Percentiles rank a stretch among this genome's conserved stretches.
Evolutionary conservation across 2,113 vertebrate species (phyloP).

Genomic region (Lamprologus sp.): DNA sequence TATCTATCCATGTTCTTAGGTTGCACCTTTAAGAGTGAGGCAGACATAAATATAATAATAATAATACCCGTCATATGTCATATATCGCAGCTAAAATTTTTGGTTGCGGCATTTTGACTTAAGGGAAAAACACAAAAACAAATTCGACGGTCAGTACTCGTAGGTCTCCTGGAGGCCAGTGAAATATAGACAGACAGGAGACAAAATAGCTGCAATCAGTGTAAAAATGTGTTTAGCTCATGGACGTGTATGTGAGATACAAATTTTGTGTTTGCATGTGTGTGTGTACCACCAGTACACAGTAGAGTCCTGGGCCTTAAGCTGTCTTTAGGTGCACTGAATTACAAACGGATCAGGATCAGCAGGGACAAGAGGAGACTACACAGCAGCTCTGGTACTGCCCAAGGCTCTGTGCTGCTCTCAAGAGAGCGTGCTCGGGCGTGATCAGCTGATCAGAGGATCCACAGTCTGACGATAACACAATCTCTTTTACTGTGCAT

Average conservation of each 20-base stretch:
- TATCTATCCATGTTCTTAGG: not conserved
- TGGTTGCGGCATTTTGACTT: fast-evolving
- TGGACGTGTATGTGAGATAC: not conserved
- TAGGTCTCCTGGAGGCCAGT: not conserved
- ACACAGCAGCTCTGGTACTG: slow-evolving; percentile 21
- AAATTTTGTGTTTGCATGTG: not conserved
- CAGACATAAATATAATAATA: not conserved
- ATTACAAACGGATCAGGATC: slow-evolving; percentile 40
- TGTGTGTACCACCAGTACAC: not conserved
- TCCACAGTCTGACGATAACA: not conserved
- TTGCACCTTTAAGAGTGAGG: not conserved
- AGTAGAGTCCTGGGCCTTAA: not conserved
- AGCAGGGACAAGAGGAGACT: slow-evolving; percentile 13
- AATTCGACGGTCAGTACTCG: fast-evolving
- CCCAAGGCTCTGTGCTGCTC: slow-evolving; percentile 33
- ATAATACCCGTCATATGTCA: not conserved
- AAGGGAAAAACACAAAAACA: not conserved
- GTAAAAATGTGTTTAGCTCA: not conserved
- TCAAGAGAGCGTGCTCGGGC: not conserved
- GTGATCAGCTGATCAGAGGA: slow-evolving; percentile 20
- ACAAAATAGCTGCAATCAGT: not conserved
- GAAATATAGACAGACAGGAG: not conserved
- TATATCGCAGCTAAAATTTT: not conserved
- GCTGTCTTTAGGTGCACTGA: slow-evolving; percentile 14
- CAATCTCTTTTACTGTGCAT: not conserved